Evolutionary conservation across 2,113 vertebrate genomes (phyloP), one percentile per base, ranked within the genome.

Genomic region (Malurus alboscapulatus): DNA sequence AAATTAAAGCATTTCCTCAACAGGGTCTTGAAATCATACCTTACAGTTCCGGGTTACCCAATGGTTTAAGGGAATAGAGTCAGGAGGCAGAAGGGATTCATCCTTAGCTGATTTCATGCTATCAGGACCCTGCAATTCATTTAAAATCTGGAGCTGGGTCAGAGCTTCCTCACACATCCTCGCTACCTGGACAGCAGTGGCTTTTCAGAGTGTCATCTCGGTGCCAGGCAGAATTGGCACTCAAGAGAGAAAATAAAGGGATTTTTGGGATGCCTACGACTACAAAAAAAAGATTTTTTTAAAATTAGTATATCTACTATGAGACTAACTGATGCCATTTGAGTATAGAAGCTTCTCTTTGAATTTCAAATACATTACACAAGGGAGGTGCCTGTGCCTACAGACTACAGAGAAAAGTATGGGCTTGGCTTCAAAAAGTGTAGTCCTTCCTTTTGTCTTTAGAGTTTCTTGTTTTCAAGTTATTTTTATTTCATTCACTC

Each of bases 201-300:
- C 21, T 93, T 66, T 75, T 85, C 29, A 6, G n/a, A 34, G 7
- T 76, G 54, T 58, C 34, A 29, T 53, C 38, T 68, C 38, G 57
- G 18, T 32, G 19, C 21, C 0, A 1, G 50, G 40, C 7, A 79
- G n/a, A 30, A 32, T 51, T 22, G 47, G 4, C 17, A 30, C 0
- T 0, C 6, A 47, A 22, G 25, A 73, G 32, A 51, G 27, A 54
- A 78, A 85, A 79, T 2, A 72, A 69, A 48, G 29, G 8, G 17
- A 34, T 79, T 78, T 76, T 7, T 73, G 45, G 4, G 14, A 38
- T 90, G 32, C n/a, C 10, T 69, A 65, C 57, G 15, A 21, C 9
- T 65, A 14, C 8, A 80, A 62, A 8, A 80, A 80, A 62, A 8
- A 45, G 58, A 61, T 2, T 6, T 16, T 47, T 71, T 50, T 4